These are phyloP conservation scores for Gallinago solitaria DNA, from an alignment of 2,797 vertebrate genomes.

Conservation along the genomic window DNA sequence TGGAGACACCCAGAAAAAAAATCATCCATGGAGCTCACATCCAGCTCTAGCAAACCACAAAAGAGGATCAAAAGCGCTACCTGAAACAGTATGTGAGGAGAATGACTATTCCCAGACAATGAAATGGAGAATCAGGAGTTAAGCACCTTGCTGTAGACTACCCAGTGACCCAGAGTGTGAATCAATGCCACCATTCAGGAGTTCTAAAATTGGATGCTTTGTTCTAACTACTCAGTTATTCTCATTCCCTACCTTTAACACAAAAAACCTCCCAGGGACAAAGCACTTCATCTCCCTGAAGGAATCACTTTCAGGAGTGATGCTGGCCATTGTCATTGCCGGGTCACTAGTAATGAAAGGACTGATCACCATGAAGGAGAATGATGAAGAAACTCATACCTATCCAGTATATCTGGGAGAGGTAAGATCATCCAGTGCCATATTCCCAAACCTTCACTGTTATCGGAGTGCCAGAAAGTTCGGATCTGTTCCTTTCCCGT, in stretches of 20 bases:
- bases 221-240: background rate
- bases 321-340: background rate
- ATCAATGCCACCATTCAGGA: background rate
- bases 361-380: background rate
- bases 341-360: background rate
- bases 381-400: slow-evolving; percentile 76
- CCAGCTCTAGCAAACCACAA: background rate
- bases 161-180: background rate
- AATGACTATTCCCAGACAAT: background rate
- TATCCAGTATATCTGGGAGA: slow-evolving; percentile 88
- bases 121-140: background rate
- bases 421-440: slow-evolving; percentile 87
- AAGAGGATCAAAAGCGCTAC: background rate
- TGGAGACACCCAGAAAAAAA: background rate
- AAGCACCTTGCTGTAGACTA: background rate
- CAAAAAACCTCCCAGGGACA: background rate
- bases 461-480: slow-evolving; percentile 83
- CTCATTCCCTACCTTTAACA: background rate
- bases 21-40: background rate
- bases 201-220: background rate
- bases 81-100: background rate
- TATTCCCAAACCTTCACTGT: slow-evolving; percentile 76
- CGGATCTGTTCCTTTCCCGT: slow-evolving; percentile 86
- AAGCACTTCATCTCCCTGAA: background rate
- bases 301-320: background rate